Evolutionary conservation across 2,797 vertebrate genomes (phyloP).

Genomic region (Rhyacichthys aspro): DNA sequence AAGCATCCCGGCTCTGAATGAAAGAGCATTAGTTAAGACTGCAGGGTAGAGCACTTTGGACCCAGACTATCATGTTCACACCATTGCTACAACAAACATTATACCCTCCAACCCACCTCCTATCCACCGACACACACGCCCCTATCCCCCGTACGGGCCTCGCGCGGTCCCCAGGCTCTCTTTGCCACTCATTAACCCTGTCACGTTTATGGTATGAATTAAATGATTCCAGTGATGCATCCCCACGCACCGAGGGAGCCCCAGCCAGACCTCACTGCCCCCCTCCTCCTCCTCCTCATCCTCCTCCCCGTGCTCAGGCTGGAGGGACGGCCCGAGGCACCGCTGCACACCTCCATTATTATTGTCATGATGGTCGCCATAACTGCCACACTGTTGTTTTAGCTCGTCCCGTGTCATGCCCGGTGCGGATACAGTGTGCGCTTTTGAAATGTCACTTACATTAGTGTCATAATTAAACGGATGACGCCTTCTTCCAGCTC

Average conservation of each 20-base stretch:
- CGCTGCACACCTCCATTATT: constrained; percentile 61
- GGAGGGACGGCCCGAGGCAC: constrained; percentile 58
- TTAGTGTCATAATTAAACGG: constrained; percentile 5
- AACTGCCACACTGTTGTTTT: constrained; percentile 51
- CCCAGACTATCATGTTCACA: constrained; percentile 52
- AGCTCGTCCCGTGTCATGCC: constrained; percentile 10
- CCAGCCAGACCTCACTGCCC: constrained; percentile 24
- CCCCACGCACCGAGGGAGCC: constrained; percentile 64
- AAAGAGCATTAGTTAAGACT: constrained; percentile 59
- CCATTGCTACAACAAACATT: constrained; percentile 43
- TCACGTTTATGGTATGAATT: constrained; percentile 82
- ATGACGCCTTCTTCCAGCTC: background rate
- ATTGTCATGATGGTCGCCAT: constrained; percentile 54
- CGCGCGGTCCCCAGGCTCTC: constrained; percentile 73
- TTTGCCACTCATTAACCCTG: constrained; percentile 84
- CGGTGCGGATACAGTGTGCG: constrained; percentile 1
- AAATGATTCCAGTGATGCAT: constrained; percentile 79
- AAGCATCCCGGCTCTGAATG: constrained; percentile 45
- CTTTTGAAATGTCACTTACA: constrained; percentile 12
- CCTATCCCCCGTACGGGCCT: constrained; percentile 1
- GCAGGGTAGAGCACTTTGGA: constrained; percentile 44
- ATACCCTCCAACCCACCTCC: constrained; percentile 13
- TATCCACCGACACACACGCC: constrained; percentile 12
- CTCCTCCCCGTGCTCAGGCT: constrained; percentile 33
- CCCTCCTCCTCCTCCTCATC: constrained; percentile 5